phyloP scores from a whole-genome alignment of 2,797 vertebrate species.

The Heteromormyrus szaboi region DNA sequence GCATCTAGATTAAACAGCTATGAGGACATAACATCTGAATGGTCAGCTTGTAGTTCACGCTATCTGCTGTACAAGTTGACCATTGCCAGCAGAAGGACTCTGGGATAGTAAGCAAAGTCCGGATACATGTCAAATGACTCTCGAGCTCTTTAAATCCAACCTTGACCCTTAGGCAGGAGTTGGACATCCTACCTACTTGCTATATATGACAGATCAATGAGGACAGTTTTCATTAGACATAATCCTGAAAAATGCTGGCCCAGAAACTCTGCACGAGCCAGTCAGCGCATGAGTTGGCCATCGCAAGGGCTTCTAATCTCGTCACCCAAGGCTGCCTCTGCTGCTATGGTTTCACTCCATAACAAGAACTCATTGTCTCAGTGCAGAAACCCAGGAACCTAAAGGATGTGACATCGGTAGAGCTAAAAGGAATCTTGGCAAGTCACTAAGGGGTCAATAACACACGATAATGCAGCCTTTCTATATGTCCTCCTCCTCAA shows the following conservation, averaged over 20 bases:
- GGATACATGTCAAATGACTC: background rate
- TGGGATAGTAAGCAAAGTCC: background rate
- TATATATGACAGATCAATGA: slow-evolving; percentile 13
- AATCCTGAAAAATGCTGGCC: slow-evolving; percentile 18
- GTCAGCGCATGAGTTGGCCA: slow-evolving; percentile 30
- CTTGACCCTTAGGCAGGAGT: background rate
- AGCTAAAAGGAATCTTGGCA: slow-evolving; percentile 44
- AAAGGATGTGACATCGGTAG: slow-evolving; percentile 30
- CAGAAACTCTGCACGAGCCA: slow-evolving; percentile 12
- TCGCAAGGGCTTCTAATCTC: slow-evolving; percentile 35
- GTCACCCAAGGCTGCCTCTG: slow-evolving; percentile 38
- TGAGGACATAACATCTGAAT: background rate
- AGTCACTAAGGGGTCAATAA: slow-evolving; percentile 26
- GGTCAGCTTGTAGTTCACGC: background rate
- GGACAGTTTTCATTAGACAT: slow-evolving; percentile 19
- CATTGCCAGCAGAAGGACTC: background rate
- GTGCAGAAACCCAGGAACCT: slow-evolving; percentile 32
- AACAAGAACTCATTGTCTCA: slow-evolving; percentile 45
- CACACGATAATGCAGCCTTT: slow-evolving; percentile 37
- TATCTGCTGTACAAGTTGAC: background rate
- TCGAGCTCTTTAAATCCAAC: slow-evolving; percentile 13
- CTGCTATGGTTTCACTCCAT: slow-evolving; percentile 37
- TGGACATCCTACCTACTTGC: background rate
- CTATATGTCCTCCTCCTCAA: slow-evolving; percentile 34
- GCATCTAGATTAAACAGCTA: background rate